Evolutionary conservation across 1,140 invertebrate species (phyloP).

Genomic region (Anoplolepis gracilipes): DNA sequence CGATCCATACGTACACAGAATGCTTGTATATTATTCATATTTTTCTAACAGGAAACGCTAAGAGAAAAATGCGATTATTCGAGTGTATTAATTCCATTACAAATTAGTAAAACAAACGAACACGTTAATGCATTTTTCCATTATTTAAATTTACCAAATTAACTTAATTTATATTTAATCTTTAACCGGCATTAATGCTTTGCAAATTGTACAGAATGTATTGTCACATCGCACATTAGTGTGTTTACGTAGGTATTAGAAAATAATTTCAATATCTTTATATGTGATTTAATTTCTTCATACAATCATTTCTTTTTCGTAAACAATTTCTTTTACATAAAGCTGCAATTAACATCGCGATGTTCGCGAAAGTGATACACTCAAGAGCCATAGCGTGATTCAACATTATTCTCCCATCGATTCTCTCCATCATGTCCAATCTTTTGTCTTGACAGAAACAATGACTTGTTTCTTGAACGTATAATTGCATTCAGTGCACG

Average conservation of each 20-base stretch:
- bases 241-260: neutral
- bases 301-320: neutral
- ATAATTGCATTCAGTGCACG: neutral
- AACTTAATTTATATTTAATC: neutral
- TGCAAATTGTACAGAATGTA: neutral
- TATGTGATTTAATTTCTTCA: neutral
- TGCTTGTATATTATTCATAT: neutral
- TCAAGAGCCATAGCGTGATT: neutral
- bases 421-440: no score
- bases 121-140: neutral
- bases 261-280: neutral
- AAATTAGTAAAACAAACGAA: neutral
- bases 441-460: neutral
- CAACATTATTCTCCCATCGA: neutral
- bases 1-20: neutral
- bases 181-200: neutral
- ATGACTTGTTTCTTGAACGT: neutral
- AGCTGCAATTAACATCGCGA: conserved; percentile 22
- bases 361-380: conserved; percentile 15
- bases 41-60: neutral
- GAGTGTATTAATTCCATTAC: neutral
- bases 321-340: conserved; percentile 1
- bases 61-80: neutral
- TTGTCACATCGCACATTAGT: neutral
- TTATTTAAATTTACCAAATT: neutral